Percentiles rank a stretch among this genome's conserved stretches.
These are phyloP conservation scores for Eueremaeus valkanovi DNA, from an alignment of 2,888 invertebrate genomes.

Conservation along the genomic window DNA sequence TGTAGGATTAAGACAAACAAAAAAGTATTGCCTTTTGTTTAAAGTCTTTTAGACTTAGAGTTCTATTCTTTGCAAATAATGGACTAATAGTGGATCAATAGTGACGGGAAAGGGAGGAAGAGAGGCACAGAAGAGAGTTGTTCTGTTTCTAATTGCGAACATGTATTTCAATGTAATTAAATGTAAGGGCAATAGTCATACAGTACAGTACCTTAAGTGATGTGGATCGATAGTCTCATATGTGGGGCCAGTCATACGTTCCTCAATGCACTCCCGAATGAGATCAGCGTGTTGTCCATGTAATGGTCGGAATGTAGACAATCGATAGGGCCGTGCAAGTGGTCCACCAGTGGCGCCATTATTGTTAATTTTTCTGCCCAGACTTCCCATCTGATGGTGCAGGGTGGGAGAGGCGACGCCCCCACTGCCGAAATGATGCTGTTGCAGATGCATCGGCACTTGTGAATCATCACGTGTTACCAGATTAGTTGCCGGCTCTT, in stretches of 20 bases:
- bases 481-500: conserved; percentile 20
- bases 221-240: conserved; percentile 40
- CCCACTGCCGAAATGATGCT: conserved; percentile 25
- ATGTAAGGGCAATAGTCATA: not conserved
- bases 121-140: not conserved
- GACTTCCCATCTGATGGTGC: conserved; percentile 25
- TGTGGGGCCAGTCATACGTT: conserved; percentile 32
- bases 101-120: not conserved
- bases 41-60: no score
- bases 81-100: no score
- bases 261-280: conserved; percentile 18
- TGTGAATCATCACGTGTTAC: conserved; percentile 28
- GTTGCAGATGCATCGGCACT: conserved; percentile 22
- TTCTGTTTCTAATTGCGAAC: not conserved
- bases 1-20: not conserved
- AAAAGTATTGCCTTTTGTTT: no score
- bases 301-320: conserved; percentile 15
- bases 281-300: conserved; percentile 31
- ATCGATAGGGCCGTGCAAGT: not conserved
- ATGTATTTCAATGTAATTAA: conserved; percentile 20
- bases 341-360: not conserved
- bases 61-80: no score
- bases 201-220: conserved; percentile 19
- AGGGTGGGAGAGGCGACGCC: not conserved
- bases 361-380: conserved; percentile 9